Base-by-base conservation (phyloP, 2,888 invertebrate species). In the Ochlodes sylvanus region DNA sequence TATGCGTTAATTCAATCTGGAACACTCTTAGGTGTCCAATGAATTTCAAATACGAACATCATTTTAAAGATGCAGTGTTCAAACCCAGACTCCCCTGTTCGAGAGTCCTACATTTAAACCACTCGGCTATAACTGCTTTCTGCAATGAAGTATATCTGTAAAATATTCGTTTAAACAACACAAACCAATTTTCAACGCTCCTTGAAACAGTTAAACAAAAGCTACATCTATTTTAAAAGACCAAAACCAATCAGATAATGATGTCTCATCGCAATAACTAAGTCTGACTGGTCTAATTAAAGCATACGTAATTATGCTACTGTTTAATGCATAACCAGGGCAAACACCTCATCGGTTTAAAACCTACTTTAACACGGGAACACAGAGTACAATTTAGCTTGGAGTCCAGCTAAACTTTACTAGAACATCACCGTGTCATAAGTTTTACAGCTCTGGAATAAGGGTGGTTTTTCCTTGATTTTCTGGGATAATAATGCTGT, bases 251-350 rank as follows among this genome's bases (percentile, higher is more conserved):
- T 63, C 52, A 38, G 15, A 15, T 54, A 44, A 21, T 41, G 41
- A 54, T 54, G 54, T 63, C 32, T 55, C 17, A 34, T 10, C 15
- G 7, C 61, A 61, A 67, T 62, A 71, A 71, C 61, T 63, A 63
- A 66, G 69, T 57, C 69, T 54, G 64, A 62, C 56, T 34, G 10
- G 56, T 64, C 63, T 60, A 71, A 71, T 69, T 71, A 69, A 69
- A 69, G 69, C 67, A 68, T 65, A 61, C 44, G 17, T 42, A 64
- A 71, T 69, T 65, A 66, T 63, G n/a, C 34, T 55, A 52, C 21
- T 47, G 56, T 52, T 52, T 27, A 55, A 60, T 60, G 44, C 60
- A 58, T 54, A 61, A 61, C 47, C 61, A 17, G 34, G 32, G 47
- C 61, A 27, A 12, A 27, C 32, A 32, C 15, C 7, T 12, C 2